Evolutionary conservation across 53 echinoderm and acorn worm species (phyloP).

Genomic region (Arbacia lixula): DNA sequence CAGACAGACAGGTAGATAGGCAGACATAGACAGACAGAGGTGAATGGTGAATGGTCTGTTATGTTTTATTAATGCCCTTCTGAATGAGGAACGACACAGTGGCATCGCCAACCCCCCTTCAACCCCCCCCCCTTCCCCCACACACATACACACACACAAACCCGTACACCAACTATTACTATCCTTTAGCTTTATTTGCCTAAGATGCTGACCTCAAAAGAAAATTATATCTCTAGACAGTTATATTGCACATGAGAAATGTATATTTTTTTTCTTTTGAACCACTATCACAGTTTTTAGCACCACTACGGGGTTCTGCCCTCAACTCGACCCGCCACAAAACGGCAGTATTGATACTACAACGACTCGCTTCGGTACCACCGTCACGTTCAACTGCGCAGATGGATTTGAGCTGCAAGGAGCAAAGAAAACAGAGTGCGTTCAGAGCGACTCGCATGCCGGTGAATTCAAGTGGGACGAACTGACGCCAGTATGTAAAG

Average conservation of each 20-base stretch:
- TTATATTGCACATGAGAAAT: too few species aligned
- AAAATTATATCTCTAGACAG: too few species aligned
- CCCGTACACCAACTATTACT: too few species aligned
- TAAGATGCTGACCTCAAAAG: too few species aligned
- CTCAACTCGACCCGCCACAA: neutral
- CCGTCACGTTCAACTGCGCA: slow-evolving; percentile 35
- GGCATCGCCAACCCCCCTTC: neutral
- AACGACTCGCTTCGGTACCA: slow-evolving; percentile 8
- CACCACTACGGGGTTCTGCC: slow-evolving; percentile 25
- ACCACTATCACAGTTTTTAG: slow-evolving; percentile 29
- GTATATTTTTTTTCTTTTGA: too few species aligned
- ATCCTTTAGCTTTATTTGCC: too few species aligned
- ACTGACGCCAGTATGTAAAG: slow-evolving; percentile 4
- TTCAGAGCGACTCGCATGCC: slow-evolving; percentile 23
- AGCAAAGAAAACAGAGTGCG: slow-evolving; percentile 32
- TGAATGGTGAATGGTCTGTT: too few species aligned
- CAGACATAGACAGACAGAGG: too few species aligned
- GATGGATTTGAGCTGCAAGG: slow-evolving; percentile 15
- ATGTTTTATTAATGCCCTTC: too few species aligned
- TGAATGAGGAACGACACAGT: too few species aligned
- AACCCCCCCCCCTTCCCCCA: neutral
- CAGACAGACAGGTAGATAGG: too few species aligned
- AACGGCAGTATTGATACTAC: slow-evolving; percentile 27
- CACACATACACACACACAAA: too few species aligned
- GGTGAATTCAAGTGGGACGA: slow-evolving; percentile 27